These are phyloP conservation scores for Drosophila repleta DNA, from an alignment of 1,140 invertebrate genomes.

Conservation along the genomic window DNA sequence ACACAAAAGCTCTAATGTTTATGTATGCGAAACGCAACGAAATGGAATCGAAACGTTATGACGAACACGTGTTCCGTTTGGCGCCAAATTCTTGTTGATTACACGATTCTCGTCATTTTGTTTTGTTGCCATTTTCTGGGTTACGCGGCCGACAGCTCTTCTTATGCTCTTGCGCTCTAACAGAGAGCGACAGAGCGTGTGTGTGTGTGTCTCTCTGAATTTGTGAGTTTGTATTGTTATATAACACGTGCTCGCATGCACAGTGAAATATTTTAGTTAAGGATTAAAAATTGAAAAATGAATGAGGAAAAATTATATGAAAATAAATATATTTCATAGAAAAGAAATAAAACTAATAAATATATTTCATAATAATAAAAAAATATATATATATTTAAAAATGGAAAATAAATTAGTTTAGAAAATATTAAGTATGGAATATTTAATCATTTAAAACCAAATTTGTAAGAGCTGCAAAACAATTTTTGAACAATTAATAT, in stretches of 20 bases:
- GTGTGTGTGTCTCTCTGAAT: background rate
- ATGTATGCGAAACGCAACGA: conserved; percentile 53
- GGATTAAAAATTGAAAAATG: background rate
- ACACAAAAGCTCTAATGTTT: conserved; percentile 76
- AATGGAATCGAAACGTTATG: conserved; percentile 48
- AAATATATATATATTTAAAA: background rate
- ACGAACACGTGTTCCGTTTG: conserved; percentile 54
- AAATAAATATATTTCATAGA: background rate
- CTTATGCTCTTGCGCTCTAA: conserved; percentile 27
- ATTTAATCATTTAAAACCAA: background rate
- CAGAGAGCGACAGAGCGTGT: background rate
- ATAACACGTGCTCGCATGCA: conserved; percentile 58
- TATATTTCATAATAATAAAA: background rate
- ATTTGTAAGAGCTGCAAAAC: too few species aligned
- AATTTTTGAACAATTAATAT: too few species aligned
- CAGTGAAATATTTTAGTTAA: conserved; percentile 13
- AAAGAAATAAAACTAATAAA: background rate
- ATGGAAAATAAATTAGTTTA: too few species aligned
- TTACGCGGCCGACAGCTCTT: conserved; percentile 39
- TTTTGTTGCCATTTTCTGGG: conserved; percentile 71
- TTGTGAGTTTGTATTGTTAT: conserved; percentile 45
- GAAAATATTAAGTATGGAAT: too few species aligned
- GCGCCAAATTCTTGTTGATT: conserved; percentile 65
- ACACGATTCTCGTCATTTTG: conserved; percentile 45
- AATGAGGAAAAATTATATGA: background rate